These are phyloP conservation scores for Erpetoichthys calabaricus DNA, from an alignment of 2,797 vertebrate genomes.

Conservation along the genomic window DNA sequence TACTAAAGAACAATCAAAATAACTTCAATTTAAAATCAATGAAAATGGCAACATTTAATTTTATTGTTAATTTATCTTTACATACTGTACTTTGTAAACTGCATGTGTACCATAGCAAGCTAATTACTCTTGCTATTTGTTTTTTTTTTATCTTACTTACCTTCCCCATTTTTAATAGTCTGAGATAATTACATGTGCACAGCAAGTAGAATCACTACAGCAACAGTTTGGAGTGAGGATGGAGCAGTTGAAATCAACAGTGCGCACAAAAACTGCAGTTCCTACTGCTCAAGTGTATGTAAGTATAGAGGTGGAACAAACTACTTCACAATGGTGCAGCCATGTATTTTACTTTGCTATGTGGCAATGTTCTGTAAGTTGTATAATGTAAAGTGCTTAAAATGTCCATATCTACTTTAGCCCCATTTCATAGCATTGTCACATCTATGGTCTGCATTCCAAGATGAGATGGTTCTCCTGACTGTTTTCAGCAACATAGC, in stretches of 20 bases:
- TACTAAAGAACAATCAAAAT: too few species aligned
- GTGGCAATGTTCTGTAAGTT: too few species aligned
- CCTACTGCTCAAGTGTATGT: constrained; percentile 69
- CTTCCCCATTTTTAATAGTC: constrained; percentile 14
- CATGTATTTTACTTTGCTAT: too few species aligned
- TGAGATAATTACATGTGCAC: constrained; percentile 49
- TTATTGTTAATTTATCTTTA: too few species aligned
- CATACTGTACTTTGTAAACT: too few species aligned
- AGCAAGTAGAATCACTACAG: constrained; percentile 49
- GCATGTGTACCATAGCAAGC: too few species aligned
- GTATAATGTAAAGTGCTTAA: too few species aligned
- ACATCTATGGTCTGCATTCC: constrained; percentile 61
- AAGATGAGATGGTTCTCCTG: constrained; percentile 65
- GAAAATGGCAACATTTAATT: too few species aligned
- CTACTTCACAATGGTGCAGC: too few species aligned
- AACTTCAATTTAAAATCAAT: too few species aligned
- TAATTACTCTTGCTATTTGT: too few species aligned
- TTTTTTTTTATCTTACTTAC: too few species aligned
- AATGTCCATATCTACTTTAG: constrained; percentile 29
- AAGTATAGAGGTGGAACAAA: constrained; percentile 33
- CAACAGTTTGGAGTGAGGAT: constrained; percentile 46
- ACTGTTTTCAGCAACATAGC: constrained; percentile 48
- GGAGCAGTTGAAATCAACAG: constrained; percentile 43
- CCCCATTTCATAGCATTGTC: constrained; percentile 67
- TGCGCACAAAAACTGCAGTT: constrained; percentile 50